Percentiles rank a stretch among this genome's conserved stretches.
phyloP scores from a whole-genome alignment of 2,113 vertebrate species.

The Prolemur simus region DNA sequence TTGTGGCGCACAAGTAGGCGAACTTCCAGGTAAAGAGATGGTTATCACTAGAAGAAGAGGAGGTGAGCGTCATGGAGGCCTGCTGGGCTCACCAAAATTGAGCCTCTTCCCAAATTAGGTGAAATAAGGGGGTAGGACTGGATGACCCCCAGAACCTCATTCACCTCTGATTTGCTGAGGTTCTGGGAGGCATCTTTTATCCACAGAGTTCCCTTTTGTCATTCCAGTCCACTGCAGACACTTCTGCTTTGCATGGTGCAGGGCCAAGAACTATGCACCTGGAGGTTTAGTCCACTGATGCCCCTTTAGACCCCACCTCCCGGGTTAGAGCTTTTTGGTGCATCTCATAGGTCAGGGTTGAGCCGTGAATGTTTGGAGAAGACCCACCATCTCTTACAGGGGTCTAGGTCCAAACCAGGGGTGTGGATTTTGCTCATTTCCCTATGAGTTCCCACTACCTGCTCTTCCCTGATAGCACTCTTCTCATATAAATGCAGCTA shows the following conservation, averaged over 20 bases:
- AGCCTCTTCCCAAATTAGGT: neutral
- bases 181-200: neutral
- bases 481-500: no score
- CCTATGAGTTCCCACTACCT: accelerated
- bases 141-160: neutral
- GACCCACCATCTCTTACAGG: accelerated
- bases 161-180: neutral
- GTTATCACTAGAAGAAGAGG: neutral
- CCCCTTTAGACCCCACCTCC: accelerated
- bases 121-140: neutral
- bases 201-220: accelerated
- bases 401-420: accelerated
- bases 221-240: accelerated
- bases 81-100: no score
- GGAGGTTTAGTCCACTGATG: accelerated
- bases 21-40: neutral
- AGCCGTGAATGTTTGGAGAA: neutral
- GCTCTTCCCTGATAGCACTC: no score
- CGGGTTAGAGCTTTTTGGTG: neutral
- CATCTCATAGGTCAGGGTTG: neutral
- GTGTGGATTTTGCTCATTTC: neutral
- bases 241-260: neutral
- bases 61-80: no score
- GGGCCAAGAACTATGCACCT: accelerated
- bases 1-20: accelerated